Base-by-base conservation (phyloP, 2,797 vertebrate genomes). In the Balearica regulorum region DNA sequence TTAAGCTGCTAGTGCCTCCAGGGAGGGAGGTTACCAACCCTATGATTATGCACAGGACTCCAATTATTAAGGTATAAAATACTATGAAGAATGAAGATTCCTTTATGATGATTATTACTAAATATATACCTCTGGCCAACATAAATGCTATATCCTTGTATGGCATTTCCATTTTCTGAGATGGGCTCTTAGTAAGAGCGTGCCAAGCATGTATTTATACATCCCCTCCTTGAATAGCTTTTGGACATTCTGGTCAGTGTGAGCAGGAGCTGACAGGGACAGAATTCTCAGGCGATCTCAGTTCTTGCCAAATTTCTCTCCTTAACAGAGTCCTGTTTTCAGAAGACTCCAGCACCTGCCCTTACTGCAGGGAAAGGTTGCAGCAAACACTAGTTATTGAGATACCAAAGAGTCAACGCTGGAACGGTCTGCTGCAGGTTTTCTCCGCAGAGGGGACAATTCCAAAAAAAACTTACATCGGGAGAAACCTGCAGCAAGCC, bases 1-100 rank as follows among this genome's bases (percentile, higher is more conserved):
- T 84, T 61, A 89, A 87, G 64, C 81, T 91, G 31, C 64, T 93
- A 89, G 78, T 57, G 92, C 90, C 92, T 91, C 82, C 75, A 91
- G 93, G 93, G 92, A 97, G 60, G 78, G 91, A 92, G 90, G 92
- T 66, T 94, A 90, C 90, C 78, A 91, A 90, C 43, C 60, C 69
- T 37, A n/a, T 10, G 64, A 82, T 92, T 93, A 73, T 31, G 41
- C 89, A 90, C 35, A 89, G 58, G 84, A 77, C 75, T 95, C 55
- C 62, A 73, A 68, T 83, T 83, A 94, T 49, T 62, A 77, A 76
- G 44, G 87, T 39, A 60, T 60, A 93, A 94, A 93, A 89, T 69
- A 66, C 60, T 33, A 11, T 4, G 71, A 87, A 90, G 81, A 93
- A 93, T 24, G 16, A 90, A 46, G 55, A 90, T 89, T 86, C 70